Conservation (phyloP, 1,140 invertebrate species). For the Subanguina moxae region DNA sequence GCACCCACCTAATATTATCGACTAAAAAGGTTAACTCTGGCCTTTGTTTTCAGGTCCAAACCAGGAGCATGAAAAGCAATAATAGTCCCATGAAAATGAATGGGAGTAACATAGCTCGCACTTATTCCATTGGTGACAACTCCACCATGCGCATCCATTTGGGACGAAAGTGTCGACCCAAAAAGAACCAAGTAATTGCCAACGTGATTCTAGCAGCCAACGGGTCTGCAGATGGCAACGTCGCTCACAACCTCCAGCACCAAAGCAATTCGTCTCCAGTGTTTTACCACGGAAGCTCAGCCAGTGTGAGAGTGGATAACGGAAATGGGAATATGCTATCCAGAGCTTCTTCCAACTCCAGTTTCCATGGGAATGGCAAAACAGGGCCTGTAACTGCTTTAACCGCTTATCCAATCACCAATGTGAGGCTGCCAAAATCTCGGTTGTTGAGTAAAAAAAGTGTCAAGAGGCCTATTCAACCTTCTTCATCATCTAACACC, state of each 20-base stretch:
- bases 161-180: constrained; percentile 35
- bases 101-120: neutral
- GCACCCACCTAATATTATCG: no score
- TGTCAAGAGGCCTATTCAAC: neutral
- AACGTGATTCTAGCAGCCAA: constrained; percentile 34
- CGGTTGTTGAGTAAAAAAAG: neutral
- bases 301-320: neutral
- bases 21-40: neutral
- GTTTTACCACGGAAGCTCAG: neutral
- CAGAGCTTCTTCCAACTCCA: neutral
- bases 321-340: neutral
- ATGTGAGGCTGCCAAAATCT: neutral
- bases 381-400: no score
- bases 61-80: neutral
- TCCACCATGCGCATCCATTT: constrained; percentile 58
- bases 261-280: neutral
- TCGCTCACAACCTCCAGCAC: neutral
- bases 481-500: neutral
- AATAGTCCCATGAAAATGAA: neutral
- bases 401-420: no score
- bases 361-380: neutral
- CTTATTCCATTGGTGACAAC: constrained; percentile 18
- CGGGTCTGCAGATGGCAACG: constrained; percentile 18
- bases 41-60: neutral
- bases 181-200: constrained; percentile 19